Conservation (phyloP, 2,113 vertebrate genomes). For the Monopterus albus region DNA sequence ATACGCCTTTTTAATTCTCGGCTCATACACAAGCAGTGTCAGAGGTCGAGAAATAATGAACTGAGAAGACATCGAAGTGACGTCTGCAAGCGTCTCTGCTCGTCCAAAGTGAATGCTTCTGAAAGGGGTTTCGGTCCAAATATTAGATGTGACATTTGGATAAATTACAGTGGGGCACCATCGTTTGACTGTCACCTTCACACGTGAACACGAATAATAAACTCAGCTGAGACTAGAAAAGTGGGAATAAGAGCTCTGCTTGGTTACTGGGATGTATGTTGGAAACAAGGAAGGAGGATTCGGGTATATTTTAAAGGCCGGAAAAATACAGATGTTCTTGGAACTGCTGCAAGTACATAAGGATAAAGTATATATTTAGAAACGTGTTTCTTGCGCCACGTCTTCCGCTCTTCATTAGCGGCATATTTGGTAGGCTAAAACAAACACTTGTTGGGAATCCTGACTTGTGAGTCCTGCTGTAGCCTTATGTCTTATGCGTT, state of each 20-base stretch:
- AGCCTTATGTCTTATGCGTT: not conserved
- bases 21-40: constrained; percentile 88
- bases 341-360: too few species aligned
- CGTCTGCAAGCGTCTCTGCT: constrained; percentile 80
- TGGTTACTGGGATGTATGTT: too few species aligned
- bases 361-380: too few species aligned
- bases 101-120: constrained; percentile 25
- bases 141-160: constrained; percentile 28
- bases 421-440: too few species aligned
- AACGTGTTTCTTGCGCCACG: too few species aligned
- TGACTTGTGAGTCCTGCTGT: not conserved
- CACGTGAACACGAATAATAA: not conserved
- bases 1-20: constrained; percentile 84
- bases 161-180: constrained; percentile 30
- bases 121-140: constrained; percentile 8
- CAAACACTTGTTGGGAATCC: not conserved
- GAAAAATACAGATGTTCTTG: too few species aligned
- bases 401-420: too few species aligned
- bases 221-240: too few species aligned
- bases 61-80: constrained; percentile 92
- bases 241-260: too few species aligned
- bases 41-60: constrained; percentile 96
- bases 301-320: too few species aligned
- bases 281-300: too few species aligned
- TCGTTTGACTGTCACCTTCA: constrained; percentile 28